Evolutionary conservation across 2,888 invertebrate genomes (phyloP).

Genomic region (Conistra vaccinii): DNA sequence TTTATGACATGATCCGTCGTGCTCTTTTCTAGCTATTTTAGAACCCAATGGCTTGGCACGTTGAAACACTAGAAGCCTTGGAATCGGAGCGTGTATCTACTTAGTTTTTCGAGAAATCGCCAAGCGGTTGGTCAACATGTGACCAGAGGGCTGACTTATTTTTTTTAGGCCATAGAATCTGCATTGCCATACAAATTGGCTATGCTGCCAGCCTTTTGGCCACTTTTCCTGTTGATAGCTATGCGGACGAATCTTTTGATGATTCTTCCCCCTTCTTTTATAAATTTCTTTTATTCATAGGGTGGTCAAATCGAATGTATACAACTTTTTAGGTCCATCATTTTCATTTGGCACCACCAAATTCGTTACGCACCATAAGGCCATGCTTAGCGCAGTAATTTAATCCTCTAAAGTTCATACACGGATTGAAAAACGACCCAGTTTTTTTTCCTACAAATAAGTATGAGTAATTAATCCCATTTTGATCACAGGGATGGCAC

Average conservation of each 20-base stretch:
- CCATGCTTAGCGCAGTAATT: too few species aligned
- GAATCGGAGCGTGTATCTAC: neutral
- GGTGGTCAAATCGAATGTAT: too few species aligned
- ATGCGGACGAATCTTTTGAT: neutral
- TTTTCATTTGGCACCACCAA: too few species aligned
- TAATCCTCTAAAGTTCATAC: too few species aligned
- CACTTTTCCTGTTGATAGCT: neutral
- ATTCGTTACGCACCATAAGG: too few species aligned
- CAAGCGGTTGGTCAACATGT: neutral
- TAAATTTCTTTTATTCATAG: too few species aligned
- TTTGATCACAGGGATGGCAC: too few species aligned
- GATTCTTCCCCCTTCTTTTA: neutral
- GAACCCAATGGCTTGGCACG: neutral
- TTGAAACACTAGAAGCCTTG: neutral
- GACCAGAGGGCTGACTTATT: neutral
- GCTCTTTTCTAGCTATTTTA: neutral
- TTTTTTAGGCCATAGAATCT: neutral
- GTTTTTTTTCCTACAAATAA: too few species aligned
- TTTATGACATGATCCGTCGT: neutral
- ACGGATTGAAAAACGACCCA: too few species aligned
- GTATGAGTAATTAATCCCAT: too few species aligned
- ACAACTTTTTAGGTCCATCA: too few species aligned
- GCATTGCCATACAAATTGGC: neutral
- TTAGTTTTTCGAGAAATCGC: neutral
- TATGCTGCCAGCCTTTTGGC: neutral